Percentiles rank a stretch among this genome's conserved stretches.
Conservation (phyloP, 2,113 vertebrate genomes). For the Geothlypis trichas region DNA sequence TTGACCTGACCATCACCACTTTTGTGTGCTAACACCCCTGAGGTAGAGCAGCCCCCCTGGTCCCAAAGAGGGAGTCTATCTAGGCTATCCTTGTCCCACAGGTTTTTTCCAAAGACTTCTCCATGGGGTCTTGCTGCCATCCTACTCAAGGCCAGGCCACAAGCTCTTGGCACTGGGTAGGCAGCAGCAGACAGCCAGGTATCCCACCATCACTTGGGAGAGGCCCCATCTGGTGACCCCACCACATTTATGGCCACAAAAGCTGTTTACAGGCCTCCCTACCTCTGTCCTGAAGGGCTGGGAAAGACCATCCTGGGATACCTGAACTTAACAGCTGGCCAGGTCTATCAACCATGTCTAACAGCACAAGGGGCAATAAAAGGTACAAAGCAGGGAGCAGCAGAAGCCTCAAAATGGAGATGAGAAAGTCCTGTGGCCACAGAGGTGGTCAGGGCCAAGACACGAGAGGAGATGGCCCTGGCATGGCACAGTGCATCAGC, state of each 20-base stretch:
- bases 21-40: accelerated
- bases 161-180: accelerated
- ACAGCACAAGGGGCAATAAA: neutral
- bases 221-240: neutral
- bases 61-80: neutral
- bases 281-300: neutral
- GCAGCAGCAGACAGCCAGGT: neutral
- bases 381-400: neutral
- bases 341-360: neutral
- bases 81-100: neutral
- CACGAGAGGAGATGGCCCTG: neutral
- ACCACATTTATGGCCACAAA: neutral
- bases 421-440: neutral
- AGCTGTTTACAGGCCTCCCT: neutral
- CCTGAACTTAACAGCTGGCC: accelerated
- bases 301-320: neutral
- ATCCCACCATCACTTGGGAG: neutral
- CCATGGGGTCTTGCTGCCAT: accelerated
- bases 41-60: accelerated
- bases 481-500: neutral
- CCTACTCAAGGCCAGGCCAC: neutral
- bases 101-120: neutral
- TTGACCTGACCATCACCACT: neutral
- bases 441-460: neutral
- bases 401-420: neutral